These are phyloP conservation scores for Protonemura montana DNA, from an alignment of 2,888 invertebrate genomes.

Conservation along the genomic window DNA sequence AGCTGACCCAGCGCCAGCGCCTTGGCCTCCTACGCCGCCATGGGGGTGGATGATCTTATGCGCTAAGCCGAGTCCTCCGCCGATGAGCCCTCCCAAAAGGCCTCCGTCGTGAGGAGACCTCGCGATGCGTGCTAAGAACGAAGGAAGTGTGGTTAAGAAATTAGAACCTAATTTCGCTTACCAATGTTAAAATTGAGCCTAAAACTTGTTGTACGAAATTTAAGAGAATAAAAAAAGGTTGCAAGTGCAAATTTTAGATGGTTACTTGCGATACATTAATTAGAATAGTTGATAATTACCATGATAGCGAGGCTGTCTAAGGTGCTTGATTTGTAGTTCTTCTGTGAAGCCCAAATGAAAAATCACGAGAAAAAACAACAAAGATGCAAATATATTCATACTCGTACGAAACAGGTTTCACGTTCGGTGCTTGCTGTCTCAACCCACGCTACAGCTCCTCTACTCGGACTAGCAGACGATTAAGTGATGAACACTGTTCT, in stretches of 20 bases:
- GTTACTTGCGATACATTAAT: background rate
- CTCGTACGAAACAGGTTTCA: background rate
- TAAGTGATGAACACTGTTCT: constrained; percentile 21
- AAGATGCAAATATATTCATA: constrained; percentile 1
- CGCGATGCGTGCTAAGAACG: background rate
- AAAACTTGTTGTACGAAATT: too few species aligned
- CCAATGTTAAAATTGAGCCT: too few species aligned
- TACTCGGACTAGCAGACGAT: background rate
- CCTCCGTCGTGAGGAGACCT: constrained; percentile 20
- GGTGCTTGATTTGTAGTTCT: background rate
- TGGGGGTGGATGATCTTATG: constrained; percentile 34
- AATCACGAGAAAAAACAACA: constrained; percentile 9
- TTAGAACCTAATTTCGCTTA: too few species aligned
- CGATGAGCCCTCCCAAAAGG: constrained; percentile 16
- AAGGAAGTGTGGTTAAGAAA: too few species aligned
- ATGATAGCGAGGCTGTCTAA: background rate
- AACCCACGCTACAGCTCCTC: background rate
- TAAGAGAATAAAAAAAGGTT: background rate
- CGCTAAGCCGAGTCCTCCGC: background rate
- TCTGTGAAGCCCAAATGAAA: background rate
- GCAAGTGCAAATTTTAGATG: background rate
- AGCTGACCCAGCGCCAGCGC: background rate
- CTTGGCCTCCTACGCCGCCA: background rate
- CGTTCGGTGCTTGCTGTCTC: background rate
- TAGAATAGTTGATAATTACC: background rate